These are phyloP conservation scores for Pseudonaja textilis DNA, from an alignment of 2,113 vertebrate genomes.

Conservation along the genomic window DNA sequence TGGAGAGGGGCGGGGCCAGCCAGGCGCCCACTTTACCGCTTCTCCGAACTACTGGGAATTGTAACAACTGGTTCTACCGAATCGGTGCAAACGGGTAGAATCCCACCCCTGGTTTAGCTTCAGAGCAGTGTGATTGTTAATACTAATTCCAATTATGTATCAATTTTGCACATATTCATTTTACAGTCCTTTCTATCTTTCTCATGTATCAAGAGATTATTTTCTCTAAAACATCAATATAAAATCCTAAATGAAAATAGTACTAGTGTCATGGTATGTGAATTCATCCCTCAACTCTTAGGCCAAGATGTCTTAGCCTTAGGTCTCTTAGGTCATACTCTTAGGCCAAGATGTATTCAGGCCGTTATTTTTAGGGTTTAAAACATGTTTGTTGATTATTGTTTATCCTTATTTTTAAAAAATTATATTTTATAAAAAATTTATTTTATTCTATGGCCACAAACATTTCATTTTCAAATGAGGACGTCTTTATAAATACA, in stretches of 20 bases:
- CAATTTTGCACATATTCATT: neutral
- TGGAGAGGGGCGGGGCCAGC: no score
- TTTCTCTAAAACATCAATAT: neutral
- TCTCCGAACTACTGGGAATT: no score
- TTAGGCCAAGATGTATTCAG: conserved; percentile 53
- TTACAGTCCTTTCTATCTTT: neutral
- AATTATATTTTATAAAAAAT: conserved; percentile 52
- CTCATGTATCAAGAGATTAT: neutral
- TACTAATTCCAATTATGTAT: neutral
- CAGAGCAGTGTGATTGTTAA: neutral
- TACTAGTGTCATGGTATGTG: conserved; percentile 46
- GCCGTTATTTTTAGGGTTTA: conserved; percentile 55
- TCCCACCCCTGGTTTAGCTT: neutral
- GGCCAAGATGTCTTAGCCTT: conserved; percentile 46
- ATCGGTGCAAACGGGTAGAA: no score
- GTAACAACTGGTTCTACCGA: no score
- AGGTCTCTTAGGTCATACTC: neutral
- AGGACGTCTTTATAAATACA: conserved; percentile 74
- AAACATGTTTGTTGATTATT: conserved; percentile 68
- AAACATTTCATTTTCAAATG: conserved; percentile 77
- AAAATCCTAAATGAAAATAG: neutral
- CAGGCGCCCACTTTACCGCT: no score
- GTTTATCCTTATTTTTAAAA: conserved; percentile 57
- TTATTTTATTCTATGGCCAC: conserved; percentile 74
- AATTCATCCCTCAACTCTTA: conserved; percentile 54